phyloP scores from a whole-genome alignment of 2,113 vertebrate genomes.

The Cebidichthys violaceus region DNA sequence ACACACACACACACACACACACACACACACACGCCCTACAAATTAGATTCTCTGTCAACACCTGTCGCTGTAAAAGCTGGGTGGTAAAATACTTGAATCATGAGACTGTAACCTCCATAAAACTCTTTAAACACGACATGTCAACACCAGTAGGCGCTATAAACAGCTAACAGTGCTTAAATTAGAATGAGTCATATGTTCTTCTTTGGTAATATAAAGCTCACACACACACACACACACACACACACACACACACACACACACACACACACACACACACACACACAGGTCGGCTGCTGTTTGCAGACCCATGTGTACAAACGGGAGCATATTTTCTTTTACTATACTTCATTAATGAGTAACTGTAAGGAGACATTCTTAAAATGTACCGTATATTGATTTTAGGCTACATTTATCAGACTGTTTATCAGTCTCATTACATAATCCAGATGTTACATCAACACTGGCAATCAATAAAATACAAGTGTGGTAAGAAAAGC shows the following conservation, averaged over 20 bases:
- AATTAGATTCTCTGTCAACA: slow-evolving; percentile 55
- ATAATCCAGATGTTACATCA: neutral
- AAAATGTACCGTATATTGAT: neutral
- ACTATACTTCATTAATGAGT: neutral
- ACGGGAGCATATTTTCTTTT: slow-evolving; percentile 31
- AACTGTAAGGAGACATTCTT: slow-evolving; percentile 1
- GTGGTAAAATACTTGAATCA: slow-evolving; percentile 34
- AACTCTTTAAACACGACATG: slow-evolving; percentile 49
- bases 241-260: slow-evolving; percentile 20
- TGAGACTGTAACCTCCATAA: slow-evolving; percentile 55
- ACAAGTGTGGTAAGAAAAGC: neutral
- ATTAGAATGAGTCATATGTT: slow-evolving; percentile 66
- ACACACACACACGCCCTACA: neutral
- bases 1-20: slow-evolving; percentile 8
- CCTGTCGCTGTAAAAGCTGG: neutral
- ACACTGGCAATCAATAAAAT: neutral
- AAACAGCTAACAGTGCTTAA: slow-evolving; percentile 56
- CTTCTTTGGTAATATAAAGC: slow-evolving; percentile 53
- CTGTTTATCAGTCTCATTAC: neutral
- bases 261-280: neutral
- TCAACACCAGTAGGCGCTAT: slow-evolving; percentile 33
- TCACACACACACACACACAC: slow-evolving; percentile 6
- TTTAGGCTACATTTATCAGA: slow-evolving; percentile 2
- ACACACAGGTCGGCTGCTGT: slow-evolving; percentile 15
- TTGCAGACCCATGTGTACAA: slow-evolving; percentile 44